Evolutionary conservation across 2,888 invertebrate species (phyloP).

Genomic region (Drosophila austrosaltans): DNA sequence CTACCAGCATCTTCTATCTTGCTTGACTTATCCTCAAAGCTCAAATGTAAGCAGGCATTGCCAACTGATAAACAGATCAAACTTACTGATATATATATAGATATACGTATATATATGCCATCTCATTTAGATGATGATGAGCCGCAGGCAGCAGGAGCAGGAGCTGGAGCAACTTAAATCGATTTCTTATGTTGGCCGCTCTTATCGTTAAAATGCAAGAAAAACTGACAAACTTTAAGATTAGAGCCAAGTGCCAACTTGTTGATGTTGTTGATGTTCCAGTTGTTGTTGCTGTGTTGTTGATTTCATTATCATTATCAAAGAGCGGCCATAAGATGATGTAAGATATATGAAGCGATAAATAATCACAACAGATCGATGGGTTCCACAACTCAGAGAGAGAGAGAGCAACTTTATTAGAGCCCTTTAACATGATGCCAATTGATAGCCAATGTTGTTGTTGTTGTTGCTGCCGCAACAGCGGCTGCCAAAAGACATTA

Average conservation of each 20-base stretch:
- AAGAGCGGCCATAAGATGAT: constrained; percentile 65
- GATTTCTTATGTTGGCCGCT: constrained; percentile 74
- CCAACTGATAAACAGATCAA: constrained; percentile 66
- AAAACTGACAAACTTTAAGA: constrained; percentile 54
- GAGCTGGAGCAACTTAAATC: constrained; percentile 58
- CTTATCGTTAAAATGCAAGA: constrained; percentile 18
- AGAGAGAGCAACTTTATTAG: constrained; percentile 70
- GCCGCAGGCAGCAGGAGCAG: background rate
- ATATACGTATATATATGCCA: background rate
- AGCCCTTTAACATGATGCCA: constrained; percentile 72
- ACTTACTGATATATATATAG: constrained; percentile 44
- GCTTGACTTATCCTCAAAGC: constrained; percentile 64
- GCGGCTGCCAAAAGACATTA: constrained; percentile 76
- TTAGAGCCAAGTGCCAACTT: constrained; percentile 74
- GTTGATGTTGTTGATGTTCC: constrained; percentile 47
- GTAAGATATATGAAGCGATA: constrained; percentile 73
- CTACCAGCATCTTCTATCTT: constrained; percentile 62
- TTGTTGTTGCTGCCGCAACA: constrained; percentile 11
- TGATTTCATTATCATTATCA: constrained; percentile 65
- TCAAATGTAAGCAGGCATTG: constrained; percentile 59
- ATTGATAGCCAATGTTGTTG: constrained; percentile 55
- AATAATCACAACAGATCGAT: constrained; percentile 72
- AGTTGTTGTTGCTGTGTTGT: constrained; percentile 41
- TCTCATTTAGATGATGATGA: background rate
- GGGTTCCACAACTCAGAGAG: constrained; percentile 21